phyloP scores from a whole-genome alignment of 2,113 vertebrate species.

The Pedionomus torquatus region DNA sequence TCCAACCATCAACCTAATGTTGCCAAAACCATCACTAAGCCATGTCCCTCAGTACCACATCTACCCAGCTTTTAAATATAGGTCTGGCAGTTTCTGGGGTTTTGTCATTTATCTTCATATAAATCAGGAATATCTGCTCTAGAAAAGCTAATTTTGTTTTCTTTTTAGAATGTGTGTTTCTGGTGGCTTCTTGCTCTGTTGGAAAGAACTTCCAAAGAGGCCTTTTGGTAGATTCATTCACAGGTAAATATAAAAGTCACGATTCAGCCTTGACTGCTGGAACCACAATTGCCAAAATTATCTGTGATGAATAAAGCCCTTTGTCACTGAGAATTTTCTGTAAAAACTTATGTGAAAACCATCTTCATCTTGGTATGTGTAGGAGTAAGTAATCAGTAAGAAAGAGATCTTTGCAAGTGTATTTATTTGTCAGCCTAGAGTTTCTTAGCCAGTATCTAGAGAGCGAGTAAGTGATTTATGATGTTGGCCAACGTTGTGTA shows the following conservation, averaged over 20 bases:
- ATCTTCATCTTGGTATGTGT: rapidly evolving
- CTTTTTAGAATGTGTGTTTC: too few relatives aligned
- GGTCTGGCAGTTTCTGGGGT: too few relatives aligned
- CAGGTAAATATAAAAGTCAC: too few relatives aligned
- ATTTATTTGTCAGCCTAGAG: neutral
- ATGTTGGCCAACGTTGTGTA: neutral
- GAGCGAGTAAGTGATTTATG: neutral
- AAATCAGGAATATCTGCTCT: too few relatives aligned
- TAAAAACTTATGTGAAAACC: neutral
- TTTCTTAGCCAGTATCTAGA: neutral
- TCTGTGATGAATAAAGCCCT: neutral
- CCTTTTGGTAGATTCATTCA: too few relatives aligned
- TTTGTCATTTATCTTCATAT: too few relatives aligned
- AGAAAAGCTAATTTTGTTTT: too few relatives aligned
- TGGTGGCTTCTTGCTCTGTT: too few relatives aligned
- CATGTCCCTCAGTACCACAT: neutral
- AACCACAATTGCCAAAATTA: too few relatives aligned
- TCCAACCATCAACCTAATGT: neutral
- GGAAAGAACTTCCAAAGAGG: too few relatives aligned
- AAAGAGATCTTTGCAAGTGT: neutral
- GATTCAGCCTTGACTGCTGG: too few relatives aligned
- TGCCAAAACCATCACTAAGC: neutral
- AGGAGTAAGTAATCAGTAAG: neutral
- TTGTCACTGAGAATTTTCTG: neutral
- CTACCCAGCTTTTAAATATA: neutral